A percentile compares a stretch with the other conserved stretches of the same genome.
Evolutionary conservation across 2,113 vertebrate species (phyloP).

Genomic region (Oryctolagus cuniculus): DNA sequence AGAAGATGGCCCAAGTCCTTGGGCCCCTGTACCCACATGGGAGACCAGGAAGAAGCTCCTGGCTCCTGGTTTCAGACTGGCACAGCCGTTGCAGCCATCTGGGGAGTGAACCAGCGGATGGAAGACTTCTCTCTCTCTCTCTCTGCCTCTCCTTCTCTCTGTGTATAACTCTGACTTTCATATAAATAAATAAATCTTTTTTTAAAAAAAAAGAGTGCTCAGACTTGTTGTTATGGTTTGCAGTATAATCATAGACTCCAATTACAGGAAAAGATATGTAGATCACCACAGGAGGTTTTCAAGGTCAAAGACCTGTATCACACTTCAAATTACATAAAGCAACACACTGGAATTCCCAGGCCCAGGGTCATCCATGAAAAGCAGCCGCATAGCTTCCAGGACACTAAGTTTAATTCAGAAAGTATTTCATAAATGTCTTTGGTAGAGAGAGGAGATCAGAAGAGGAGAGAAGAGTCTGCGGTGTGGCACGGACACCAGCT

Average conservation of each 20-base stretch:
- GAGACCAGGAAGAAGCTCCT: too few species aligned
- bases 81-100: too few species aligned
- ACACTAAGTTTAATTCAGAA: conserved; percentile 58
- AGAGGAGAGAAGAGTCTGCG: neutral
- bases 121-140: too few species aligned
- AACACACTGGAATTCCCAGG: conserved; percentile 25
- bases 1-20: too few species aligned
- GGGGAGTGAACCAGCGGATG: too few species aligned
- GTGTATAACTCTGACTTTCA: too few species aligned
- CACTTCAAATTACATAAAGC: conserved; percentile 40
- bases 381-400: neutral
- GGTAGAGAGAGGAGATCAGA: neutral
- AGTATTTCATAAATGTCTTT: neutral
- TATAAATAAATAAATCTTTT: neutral
- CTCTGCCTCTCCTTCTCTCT: too few species aligned
- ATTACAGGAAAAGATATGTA: neutral
- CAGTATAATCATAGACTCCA: conserved; percentile 40
- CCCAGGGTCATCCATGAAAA: conserved; percentile 22
- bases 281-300: conserved; percentile 38
- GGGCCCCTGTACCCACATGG: too few species aligned
- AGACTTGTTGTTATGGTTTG: neutral
- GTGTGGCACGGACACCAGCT: neutral
- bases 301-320: conserved; percentile 56
- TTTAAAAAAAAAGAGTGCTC: conserved; percentile 1
- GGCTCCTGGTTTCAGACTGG: too few species aligned